Evolutionary conservation across 1,140 invertebrate species (phyloP), one percentile per base, ranked within the genome.

Genomic region (Pseudachorutes palmiensis): DNA sequence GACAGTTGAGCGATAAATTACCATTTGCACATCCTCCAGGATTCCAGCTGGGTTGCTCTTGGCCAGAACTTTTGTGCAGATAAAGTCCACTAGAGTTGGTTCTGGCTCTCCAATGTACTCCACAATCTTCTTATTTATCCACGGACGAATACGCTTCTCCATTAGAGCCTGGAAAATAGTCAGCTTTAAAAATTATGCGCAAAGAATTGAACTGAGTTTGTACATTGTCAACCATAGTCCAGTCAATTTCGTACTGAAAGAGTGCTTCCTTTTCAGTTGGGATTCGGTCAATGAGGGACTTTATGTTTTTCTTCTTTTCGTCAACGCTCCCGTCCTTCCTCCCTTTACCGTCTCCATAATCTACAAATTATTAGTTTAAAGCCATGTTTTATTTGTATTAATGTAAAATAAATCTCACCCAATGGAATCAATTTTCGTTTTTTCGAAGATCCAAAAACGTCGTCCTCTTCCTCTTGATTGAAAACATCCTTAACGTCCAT

Each of bases 71-170:
- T 98, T 97, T 73, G 93, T 93, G 82, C 96, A 98, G 76, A 99
- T 98, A 82, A 99, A 99, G 81, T 98, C 94, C 14, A 97, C 93
- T 62, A 99, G 81, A 14, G 94, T 95, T n/a, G 92, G 92, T 80
- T 99, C 97, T 45, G 96, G 95, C 79, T 99, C 97, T 55, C 97
- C 97, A 77, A 99, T 98, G 80, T 98, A 98, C 82, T 98, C 95
- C 70, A 97, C 90, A 70, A 99, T 98, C 81, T 99, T 99, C 80
- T 98, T 99, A 80, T 97, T 97, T 66, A 99, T 95, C 97, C 97
- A 99, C 59, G 96, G 96, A 74, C 93, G 86, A 79, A 99, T 97
- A 77, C 95, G 86, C 77, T 91, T 92, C 79, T 98, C 94, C 91
- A 98, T 97, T 72, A 98, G 80, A 74, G 80, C 79, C 86, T 88